These are phyloP conservation scores for Terrapene triunguis DNA, from an alignment of 2,113 vertebrate genomes.

Conservation along the genomic window DNA sequence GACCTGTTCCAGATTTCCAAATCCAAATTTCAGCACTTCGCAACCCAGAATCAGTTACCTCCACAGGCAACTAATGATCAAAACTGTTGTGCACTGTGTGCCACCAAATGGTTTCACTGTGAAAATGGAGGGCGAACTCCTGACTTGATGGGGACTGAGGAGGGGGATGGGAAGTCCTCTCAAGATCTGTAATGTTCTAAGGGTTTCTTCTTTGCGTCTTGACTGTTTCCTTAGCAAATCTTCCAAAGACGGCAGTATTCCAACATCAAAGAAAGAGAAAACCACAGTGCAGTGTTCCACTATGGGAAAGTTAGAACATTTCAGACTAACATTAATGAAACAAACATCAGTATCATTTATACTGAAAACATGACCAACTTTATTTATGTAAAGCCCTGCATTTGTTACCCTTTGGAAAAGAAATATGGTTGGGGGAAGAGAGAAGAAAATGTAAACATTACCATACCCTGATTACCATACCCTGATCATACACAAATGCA, in stretches of 20 bases:
- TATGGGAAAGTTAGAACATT: accelerated
- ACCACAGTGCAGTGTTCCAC: not conserved
- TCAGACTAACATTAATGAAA: not conserved
- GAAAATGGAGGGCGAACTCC: not conserved
- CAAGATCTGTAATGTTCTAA: not conserved
- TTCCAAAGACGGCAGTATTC: not conserved
- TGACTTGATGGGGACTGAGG: not conserved
- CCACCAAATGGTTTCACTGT: not conserved
- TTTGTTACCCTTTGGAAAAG: not conserved
- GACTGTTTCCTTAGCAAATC: conserved; percentile 28
- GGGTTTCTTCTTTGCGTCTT: conserved; percentile 13
- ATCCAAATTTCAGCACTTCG: not conserved
- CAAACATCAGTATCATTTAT: not conserved
- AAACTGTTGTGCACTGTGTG: not conserved
- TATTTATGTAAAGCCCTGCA: not conserved
- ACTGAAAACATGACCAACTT: not conserved
- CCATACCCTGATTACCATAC: accelerated
- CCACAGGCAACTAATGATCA: not conserved
- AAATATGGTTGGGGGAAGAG: not conserved
- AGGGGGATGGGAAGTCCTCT: conserved; percentile 16
- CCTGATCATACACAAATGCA: not conserved
- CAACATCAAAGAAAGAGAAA: conserved; percentile 13
- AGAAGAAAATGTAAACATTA: not conserved
- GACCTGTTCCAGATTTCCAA: not conserved
- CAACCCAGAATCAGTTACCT: not conserved